Evolutionary conservation across 2,888 invertebrate genomes (phyloP).

Genomic region (Argyra leucocephala): DNA sequence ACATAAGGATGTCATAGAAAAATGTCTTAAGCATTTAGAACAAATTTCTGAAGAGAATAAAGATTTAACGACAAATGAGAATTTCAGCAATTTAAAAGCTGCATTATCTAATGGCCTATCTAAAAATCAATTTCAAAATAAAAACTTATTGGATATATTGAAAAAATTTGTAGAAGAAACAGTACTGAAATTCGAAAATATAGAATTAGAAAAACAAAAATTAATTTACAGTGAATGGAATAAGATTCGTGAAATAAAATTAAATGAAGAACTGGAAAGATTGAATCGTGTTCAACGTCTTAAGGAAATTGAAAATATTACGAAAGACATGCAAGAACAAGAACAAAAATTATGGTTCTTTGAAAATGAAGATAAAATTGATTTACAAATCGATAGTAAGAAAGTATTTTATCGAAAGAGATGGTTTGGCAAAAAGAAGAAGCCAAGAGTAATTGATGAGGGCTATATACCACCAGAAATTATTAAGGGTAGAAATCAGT

Average conservation of each 20-base stretch:
- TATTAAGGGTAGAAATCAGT: constrained; percentile 24
- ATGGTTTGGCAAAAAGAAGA: constrained; percentile 46
- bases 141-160: constrained; percentile 28
- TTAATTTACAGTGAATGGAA: constrained; percentile 53
- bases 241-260: constrained; percentile 46
- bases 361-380: constrained; percentile 66
- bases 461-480: constrained; percentile 66
- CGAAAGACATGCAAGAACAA: constrained; percentile 45
- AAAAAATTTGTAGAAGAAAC: constrained; percentile 33
- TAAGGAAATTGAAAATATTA: constrained; percentile 48
- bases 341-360: constrained; percentile 70
- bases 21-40: constrained; percentile 26
- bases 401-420: constrained; percentile 43
- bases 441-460: constrained; percentile 47
- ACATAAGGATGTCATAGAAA: constrained; percentile 30
- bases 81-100: constrained; percentile 38
- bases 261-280: constrained; percentile 52
- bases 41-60: constrained; percentile 21
- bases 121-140: constrained; percentile 28
- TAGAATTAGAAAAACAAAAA: constrained; percentile 41
- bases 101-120: constrained; percentile 40
- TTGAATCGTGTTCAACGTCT: constrained; percentile 45
- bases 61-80: constrained; percentile 25
- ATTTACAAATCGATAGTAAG: constrained; percentile 58
- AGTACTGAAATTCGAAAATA: constrained; percentile 34